Base-by-base conservation (phyloP, 2,888 invertebrate genomes). In the Euzophera pinguis region DNA sequence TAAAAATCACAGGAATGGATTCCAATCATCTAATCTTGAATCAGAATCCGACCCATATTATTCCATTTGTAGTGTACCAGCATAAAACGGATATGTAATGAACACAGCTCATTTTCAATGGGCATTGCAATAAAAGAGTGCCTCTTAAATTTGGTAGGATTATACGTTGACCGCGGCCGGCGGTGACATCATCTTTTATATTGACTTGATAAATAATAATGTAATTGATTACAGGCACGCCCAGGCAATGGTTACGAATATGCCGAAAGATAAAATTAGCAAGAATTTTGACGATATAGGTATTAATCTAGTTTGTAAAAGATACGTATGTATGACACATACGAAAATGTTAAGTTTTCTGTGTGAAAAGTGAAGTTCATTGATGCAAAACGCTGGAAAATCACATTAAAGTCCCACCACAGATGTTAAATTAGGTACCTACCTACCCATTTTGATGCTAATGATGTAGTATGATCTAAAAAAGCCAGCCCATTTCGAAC, bases 151-250 rank as follows among this genome's bases (percentile, higher is more conserved):
- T 73, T 62, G 61, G 82, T 56, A 75, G 88, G 71, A 50, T 86
- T 72, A 75, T 68, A 71, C 60, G 55, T 70, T 69, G 68, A 66
- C 73, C 74, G 71, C 77, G 79, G 78, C 79, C 78, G 71, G 65
- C 65, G 64, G 61, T 85, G 85, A 87, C 83, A 83, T 86, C 88
- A 87, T 73, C 80, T 60, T 59, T 58, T 63, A 70, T 76, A 77
- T 79, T 78, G 72, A 72, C 71, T 73, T 42, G 50, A 53, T 59
- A 81, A 84, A 85, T 86, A 85, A 81, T 74, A 71, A 45, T 60
- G 60, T 72, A 81, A 82, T 78, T 82, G 81, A 78, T 77, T 71
- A 65, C 60, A 71, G 84, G 71, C 83, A 86, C 88, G 75, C 87
- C 88, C 83, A 78, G 75, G 67, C 69, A 62, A 59, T 62, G 59